Percentiles rank a stretch among this genome's conserved stretches.
phyloP scores from a whole-genome alignment of 37 sponge, comb jelly and placozoan species.

The Chondrilla cf. caribensis region DNA sequence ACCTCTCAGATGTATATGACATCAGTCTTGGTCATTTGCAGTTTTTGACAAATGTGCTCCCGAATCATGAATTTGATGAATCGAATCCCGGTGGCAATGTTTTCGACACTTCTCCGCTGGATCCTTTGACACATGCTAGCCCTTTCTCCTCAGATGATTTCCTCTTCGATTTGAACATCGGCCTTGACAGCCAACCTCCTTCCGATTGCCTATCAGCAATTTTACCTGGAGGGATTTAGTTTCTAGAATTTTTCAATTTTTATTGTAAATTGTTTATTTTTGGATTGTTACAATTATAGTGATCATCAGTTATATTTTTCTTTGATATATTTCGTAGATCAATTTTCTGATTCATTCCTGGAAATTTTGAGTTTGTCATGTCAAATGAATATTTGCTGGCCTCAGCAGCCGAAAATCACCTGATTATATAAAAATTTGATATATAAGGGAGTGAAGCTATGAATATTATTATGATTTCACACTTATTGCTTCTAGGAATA shows the following conservation, averaged over 20 bases:
- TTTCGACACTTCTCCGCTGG: background rate
- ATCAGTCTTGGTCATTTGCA: background rate
- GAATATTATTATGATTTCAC: too few species aligned
- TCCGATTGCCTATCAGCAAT: background rate
- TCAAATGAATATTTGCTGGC: too few species aligned
- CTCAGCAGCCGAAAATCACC: too few species aligned
- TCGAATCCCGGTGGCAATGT: background rate
- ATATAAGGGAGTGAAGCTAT: too few species aligned
- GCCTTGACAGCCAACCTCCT: background rate
- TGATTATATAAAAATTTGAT: too few species aligned
- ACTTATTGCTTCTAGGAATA: too few species aligned
- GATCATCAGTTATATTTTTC: background rate
- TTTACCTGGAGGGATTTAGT: background rate
- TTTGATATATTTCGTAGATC: background rate
- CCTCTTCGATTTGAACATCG: conserved; percentile 9
- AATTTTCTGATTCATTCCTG: too few species aligned
- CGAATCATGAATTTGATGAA: background rate
- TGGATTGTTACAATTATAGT: background rate
- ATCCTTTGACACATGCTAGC: background rate
- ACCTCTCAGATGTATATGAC: background rate
- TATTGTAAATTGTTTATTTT: background rate
- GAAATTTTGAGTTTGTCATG: too few species aligned
- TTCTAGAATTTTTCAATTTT: background rate
- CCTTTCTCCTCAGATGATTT: conserved; percentile 5
- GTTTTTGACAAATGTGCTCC: background rate